Evolutionary conservation across 2,888 invertebrate genomes (phyloP), one percentile per base, ranked within the genome.

Genomic region (Cryptus armator): DNA sequence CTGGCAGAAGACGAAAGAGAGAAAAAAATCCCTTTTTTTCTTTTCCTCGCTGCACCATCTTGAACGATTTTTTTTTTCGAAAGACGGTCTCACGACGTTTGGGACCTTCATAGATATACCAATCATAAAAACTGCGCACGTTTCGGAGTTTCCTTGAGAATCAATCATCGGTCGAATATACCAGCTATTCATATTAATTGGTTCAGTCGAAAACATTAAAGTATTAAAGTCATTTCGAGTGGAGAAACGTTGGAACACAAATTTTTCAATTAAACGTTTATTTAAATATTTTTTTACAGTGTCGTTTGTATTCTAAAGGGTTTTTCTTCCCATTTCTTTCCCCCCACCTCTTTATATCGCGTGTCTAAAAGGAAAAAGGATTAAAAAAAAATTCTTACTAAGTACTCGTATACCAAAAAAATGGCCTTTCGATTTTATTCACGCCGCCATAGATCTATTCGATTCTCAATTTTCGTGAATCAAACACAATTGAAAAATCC

Each of bases 121-220:
- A 62, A 85, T 85, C 76, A 62, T 24, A 75, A 76, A 85, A 85
- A 44, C 85, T 76, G 67, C 53, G 80, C 85, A 85, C 83, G 83
- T 76, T 44, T n/a, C 37, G 14, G 79, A 72, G 72, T 71, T 84
- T 84, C 76, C 81, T 76, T 37, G 71, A 48, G 67, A 71, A 83
- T 68, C 80, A 24, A 74, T 78, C 78, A 59, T 32, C 24, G 32
- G 59, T 29, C 44, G 56, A 67, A 14, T 64, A 48, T 51, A 71
- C 71, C n/a, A 44, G 48, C 43, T 43, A 32, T 81, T 59, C 74
- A 59, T 66, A 80, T 44, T 51, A 68, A 70, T 56, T 64, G 32
- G 24, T 59, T 24, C 24, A 24, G 24, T 24, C 29, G 46, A 46
- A 46, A 62, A 59, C 51, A 19, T 51, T 75, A 62, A 70, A 51